phyloP scores from a whole-genome alignment of 2,113 vertebrate species.

The Dipodomys stephensi region DNA sequence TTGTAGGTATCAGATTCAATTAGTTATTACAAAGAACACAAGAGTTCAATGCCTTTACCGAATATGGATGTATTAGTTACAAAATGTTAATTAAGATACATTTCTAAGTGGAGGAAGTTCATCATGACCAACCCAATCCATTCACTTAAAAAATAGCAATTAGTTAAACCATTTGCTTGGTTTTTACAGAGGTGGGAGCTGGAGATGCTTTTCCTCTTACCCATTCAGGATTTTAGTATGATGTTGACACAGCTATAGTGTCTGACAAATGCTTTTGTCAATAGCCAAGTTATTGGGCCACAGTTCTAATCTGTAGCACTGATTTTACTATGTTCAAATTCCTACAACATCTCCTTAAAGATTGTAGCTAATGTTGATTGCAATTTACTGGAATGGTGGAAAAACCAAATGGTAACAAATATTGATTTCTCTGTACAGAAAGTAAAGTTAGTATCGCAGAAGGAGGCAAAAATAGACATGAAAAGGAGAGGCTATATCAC shows the following conservation, averaged over 20 bases:
- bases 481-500: constrained; percentile 57
- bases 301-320: constrained; percentile 67
- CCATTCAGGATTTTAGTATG: constrained; percentile 59
- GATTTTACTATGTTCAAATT: constrained; percentile 70
- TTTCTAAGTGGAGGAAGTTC: constrained; percentile 41
- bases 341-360: constrained; percentile 63
- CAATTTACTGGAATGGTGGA: constrained; percentile 68
- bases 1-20: not conserved
- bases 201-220: constrained; percentile 33
- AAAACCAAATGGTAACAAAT: constrained; percentile 74
- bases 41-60: not conserved
- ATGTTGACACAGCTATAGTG: constrained; percentile 46
- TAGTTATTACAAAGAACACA: not conserved
- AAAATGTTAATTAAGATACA: constrained; percentile 61
- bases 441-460: constrained; percentile 72
- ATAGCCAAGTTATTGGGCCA: constrained; percentile 62
- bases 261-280: constrained; percentile 72
- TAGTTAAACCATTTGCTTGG: constrained; percentile 46
- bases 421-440: constrained; percentile 69
- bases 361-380: constrained; percentile 68
- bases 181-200: constrained; percentile 39
- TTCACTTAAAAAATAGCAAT: constrained; percentile 50
- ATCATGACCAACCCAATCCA: not conserved
- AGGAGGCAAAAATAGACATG: constrained; percentile 66
- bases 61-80: not conserved